phyloP scores from a whole-genome alignment of 2,888 invertebrate genomes.

The Augochlorella aurata region DNA sequence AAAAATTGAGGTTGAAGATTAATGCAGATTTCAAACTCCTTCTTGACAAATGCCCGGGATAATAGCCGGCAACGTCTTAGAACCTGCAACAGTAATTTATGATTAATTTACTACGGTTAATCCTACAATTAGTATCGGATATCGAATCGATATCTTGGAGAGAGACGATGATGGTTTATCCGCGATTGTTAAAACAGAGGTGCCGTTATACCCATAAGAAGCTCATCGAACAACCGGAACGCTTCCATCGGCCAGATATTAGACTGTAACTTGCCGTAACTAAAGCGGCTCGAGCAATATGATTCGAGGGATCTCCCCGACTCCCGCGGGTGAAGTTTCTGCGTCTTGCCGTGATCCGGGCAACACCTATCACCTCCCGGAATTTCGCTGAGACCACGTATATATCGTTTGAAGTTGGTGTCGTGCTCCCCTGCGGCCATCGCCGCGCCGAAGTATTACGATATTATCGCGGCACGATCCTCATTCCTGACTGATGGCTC shows the following conservation, averaged over 20 bases:
- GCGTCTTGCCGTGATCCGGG: slow-evolving; percentile 48
- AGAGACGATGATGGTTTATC: slow-evolving; percentile 46
- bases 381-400: slow-evolving; percentile 58
- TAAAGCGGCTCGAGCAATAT: slow-evolving; percentile 63
- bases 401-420: background rate
- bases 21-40: background rate
- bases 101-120: slow-evolving; percentile 41
- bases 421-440: slow-evolving; percentile 21
- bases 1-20: no score
- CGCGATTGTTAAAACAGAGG: slow-evolving; percentile 51
- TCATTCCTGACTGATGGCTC: background rate
- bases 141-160: slow-evolving; percentile 19
- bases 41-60: background rate
- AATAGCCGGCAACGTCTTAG: background rate
- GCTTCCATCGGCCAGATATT: slow-evolving; percentile 60
- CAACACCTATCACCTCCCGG: slow-evolving; percentile 26
- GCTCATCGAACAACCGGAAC: slow-evolving; percentile 22
- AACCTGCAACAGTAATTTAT: background rate
- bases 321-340: slow-evolving; percentile 63
- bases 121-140: slow-evolving; percentile 51
- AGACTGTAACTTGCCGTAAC: slow-evolving; percentile 64
- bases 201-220: slow-evolving; percentile 8
- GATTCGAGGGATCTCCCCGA: slow-evolving; percentile 59
- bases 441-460: slow-evolving; percentile 33
- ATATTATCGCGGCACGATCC: slow-evolving; percentile 36